Base-by-base conservation (phyloP, 1,140 invertebrate genomes). In the Leptinotarsa lineolata region DNA sequence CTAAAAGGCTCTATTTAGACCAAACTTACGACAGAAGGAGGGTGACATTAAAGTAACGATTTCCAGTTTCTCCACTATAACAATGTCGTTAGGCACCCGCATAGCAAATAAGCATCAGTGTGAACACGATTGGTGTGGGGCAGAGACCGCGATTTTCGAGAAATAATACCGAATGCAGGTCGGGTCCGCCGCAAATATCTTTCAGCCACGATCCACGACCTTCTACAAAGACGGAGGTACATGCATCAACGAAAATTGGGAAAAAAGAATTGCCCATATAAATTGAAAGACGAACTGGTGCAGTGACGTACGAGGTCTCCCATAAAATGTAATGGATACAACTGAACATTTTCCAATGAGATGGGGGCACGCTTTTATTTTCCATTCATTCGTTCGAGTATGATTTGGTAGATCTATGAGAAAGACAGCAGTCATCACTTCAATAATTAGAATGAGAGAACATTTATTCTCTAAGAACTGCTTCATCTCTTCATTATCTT, bases 41-140 rank as follows among this genome's bases (percentile, higher is more conserved):
- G 54, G 21, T n/a, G 20, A 66, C 45, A 59, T 69, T 69, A 69
- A 69, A 69, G 68, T 69, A 69, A 69, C 68, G 68, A 69, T 69
- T 69, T 69, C 68, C 68, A 69, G 45, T 54, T 69, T 69, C 54
- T 69, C 54, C 68, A 69, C 68, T 69, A 69, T 69, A 69, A 69
- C 68, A 69, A 69, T 69, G 68, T 69, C 68, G 68, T 69, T 69
- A 69, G 68, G 68, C 68, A 59, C 68, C 68, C 68, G 68, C 68
- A 69, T 69, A 22, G 68, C 68, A 69, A 69, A 69, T 69, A 69
- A 58, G 68, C 68, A 59, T 22, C 22, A 69, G 68, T 69, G 68
- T 59, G 68, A 69, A 69, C 68, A 69, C 68, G 68, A 69, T 69
- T 69, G 68, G 68, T 59, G 68, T 69, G 68, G 68, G 68, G 68